Conservation (phyloP, 2,888 invertebrate genomes). For the Tetramorium bicarinatum region DNA sequence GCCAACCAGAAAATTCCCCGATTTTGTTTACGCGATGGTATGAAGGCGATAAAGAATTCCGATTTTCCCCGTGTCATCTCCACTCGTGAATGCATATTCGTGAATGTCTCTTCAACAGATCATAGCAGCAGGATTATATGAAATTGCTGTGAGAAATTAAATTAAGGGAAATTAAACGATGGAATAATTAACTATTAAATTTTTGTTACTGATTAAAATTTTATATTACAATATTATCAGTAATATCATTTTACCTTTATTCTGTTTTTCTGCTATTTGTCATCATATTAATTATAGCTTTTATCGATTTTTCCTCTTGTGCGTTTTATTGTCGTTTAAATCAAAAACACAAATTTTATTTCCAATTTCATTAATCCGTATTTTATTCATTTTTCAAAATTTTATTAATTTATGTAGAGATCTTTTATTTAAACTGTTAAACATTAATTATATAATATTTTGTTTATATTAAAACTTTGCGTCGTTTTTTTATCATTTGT, state of each 20-base stretch:
- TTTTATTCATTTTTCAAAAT: not conserved
- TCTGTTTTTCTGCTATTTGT: not conserved
- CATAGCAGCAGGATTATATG: not conserved
- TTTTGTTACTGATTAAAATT: not conserved
- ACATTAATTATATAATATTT: slow-evolving; percentile 8
- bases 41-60: not conserved
- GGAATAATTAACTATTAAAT: not conserved
- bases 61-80: not conserved
- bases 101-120: not conserved
- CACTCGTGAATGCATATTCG: not conserved
- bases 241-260: not conserved
- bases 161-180: not conserved
- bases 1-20: slow-evolving; percentile 23
- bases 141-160: not conserved
- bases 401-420: not conserved
- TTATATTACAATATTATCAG: not conserved
- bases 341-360: not conserved
- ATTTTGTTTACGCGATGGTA: slow-evolving; percentile 36
- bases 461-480: not conserved
- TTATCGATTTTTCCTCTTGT: not conserved
- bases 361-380: not conserved
- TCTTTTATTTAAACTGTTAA: not conserved
- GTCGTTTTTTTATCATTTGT: not conserved
- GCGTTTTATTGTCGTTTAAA: not conserved
- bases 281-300: not conserved